Evolutionary conservation across 1,140 invertebrate genomes (phyloP), one percentile per base, ranked within the genome.

Genomic region (Chymomyza costata): DNA sequence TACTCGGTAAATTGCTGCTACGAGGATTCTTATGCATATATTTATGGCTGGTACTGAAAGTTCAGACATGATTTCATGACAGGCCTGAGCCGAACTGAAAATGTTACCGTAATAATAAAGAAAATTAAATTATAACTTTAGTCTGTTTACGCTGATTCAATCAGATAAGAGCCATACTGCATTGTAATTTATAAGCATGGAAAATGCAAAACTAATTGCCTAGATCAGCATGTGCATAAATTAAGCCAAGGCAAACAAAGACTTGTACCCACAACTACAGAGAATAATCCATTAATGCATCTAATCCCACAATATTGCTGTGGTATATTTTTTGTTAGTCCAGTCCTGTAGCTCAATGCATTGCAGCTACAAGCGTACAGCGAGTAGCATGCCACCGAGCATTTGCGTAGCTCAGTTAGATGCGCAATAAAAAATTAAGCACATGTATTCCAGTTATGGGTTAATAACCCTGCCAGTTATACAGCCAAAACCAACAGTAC

Each of bases 391-490:
- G n/a, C n/a, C n/a, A n/a, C n/a, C n/a, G n/a, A 15, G 17, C 30
- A 13, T 13, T 31, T 7, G 15, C 48, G 1, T 39, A 14, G 17
- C 40, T 34, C 44, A 47, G 45, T 45, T 19, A 31, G 14, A 37
- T 13, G 38, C 19, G 10, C 46, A 63, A 45, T 53, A 67, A 65
- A 58, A 67, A 67, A 65, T 70, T 70, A 70, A 70, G 66, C 60
- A 70, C 66, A 71, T 66, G 68, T 71, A 71, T 65, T 66, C 68
- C 67, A 71, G 49, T 71, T 71, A 71, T 71, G 67, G 68, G 68
- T 71, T 71, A 71, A 71, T 71, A 71, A 71, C 68, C 68, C 65
- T 54, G 52, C 64, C 47, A 53, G 28, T 58, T 45, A 32, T 57
- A 51, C 52, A 35, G 48, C 63, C 31, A 25, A 18, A 16, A 51